These are phyloP conservation scores for Clytia hemisphaerica DNA, from an alignment of 30 jellyfish, hydroid and myxozoan species.

Conservation along the genomic window DNA sequence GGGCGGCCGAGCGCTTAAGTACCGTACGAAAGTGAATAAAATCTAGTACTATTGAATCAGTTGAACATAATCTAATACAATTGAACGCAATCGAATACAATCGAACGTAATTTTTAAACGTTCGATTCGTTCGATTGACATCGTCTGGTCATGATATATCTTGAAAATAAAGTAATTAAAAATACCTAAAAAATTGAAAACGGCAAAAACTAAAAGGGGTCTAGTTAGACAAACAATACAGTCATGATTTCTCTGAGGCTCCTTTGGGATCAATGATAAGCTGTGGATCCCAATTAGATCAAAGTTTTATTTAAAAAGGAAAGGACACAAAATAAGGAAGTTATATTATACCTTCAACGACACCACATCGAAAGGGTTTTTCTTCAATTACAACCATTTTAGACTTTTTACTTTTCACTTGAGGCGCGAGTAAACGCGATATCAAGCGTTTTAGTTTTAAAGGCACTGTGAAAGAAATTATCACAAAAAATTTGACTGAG, in stretches of 20 bases:
- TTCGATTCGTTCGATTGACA: no score
- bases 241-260: no score
- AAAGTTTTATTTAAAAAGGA: not conserved
- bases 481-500: no score
- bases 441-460: not conserved
- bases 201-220: not conserved
- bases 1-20: no score
- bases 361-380: constrained; percentile 80
- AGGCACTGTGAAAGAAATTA: constrained; percentile 19
- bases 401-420: not conserved
- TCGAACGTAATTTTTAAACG: no score
- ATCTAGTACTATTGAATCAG: no score
- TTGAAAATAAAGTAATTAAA: not conserved
- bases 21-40: no score
- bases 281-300: no score
- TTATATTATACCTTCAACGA: constrained; percentile 74
- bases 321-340: not conserved
- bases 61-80: no score
- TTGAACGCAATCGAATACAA: no score
- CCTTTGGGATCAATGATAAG: no score
- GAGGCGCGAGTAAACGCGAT: constrained; percentile 28
- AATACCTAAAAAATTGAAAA: not conserved
- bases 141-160: no score
- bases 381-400: constrained; percentile 86
- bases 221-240: not conserved